Percentiles rank a stretch among this genome's conserved stretches.
Conservation (phyloP, 1,140 invertebrate genomes). For the Littorina saxatilis region DNA sequence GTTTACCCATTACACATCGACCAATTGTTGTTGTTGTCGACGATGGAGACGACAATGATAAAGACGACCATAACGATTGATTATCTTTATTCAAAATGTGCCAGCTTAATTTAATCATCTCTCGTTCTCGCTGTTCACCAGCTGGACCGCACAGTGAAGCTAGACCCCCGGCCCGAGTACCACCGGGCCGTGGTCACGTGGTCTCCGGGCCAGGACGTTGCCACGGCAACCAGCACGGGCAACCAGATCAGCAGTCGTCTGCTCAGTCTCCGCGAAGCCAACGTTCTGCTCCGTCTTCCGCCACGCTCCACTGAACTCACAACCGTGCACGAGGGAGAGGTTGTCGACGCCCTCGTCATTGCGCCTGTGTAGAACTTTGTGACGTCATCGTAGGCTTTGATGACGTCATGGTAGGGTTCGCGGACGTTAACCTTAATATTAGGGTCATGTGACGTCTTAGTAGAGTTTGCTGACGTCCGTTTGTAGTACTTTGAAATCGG, state of each 20-base stretch:
- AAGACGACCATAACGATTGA: too few relatives aligned
- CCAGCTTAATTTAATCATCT: too few relatives aligned
- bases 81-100: too few relatives aligned
- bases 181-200: slow-evolving; percentile 82
- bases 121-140: too few relatives aligned
- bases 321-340: slow-evolving; percentile 62
- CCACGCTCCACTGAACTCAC: slow-evolving; percentile 63
- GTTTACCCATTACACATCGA: neutral
- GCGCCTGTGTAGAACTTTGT: slow-evolving; percentile 51
- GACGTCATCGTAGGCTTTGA: neutral
- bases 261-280: slow-evolving; percentile 84
- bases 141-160: slow-evolving; percentile 77
- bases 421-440: neutral
- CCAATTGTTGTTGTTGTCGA: neutral
- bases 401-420: neutral
- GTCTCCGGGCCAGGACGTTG: slow-evolving; percentile 72
- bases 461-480: neutral
- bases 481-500: neutral
- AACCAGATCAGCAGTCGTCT: slow-evolving; percentile 91
- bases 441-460: neutral
- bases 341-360: slow-evolving; percentile 76
- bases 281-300: slow-evolving; percentile 85
- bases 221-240: slow-evolving; percentile 79
- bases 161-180: slow-evolving; percentile 90
- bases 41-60: too few relatives aligned